These are phyloP conservation scores for Galeruca laticollis DNA, from an alignment of 2,888 invertebrate species.

Conservation along the genomic window DNA sequence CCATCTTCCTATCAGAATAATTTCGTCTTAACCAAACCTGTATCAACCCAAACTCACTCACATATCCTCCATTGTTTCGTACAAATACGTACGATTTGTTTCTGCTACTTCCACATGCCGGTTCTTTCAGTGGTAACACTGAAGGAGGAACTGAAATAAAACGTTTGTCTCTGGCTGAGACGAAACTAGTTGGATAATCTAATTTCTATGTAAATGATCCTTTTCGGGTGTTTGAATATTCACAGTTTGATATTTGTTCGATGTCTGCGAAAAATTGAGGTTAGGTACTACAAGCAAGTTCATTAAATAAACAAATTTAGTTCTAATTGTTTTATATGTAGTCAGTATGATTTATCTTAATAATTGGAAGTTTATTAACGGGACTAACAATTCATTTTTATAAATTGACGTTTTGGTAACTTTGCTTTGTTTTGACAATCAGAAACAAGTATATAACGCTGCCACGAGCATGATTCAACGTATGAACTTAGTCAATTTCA, in stretches of 20 bases:
- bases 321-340: no score
- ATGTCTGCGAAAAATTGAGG: not conserved
- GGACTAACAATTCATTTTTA: no score
- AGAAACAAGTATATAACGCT: no score
- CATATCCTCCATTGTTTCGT: constrained; percentile 29
- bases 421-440: no score
- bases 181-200: constrained; percentile 37
- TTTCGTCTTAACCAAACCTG: not conserved
- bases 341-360: no score
- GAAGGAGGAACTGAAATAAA: constrained; percentile 32
- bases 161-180: constrained; percentile 39
- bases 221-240: not conserved
- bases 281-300: no score
- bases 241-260: constrained; percentile 16
- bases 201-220: constrained; percentile 35
- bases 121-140: constrained; percentile 37
- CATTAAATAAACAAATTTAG: no score
- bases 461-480: no score
- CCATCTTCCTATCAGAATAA: not conserved
- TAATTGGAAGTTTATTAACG: no score
- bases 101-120: constrained; percentile 42
- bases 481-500: no score
- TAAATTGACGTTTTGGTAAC: no score
- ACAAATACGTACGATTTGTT: constrained; percentile 38
- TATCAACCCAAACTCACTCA: not conserved